Conservation (phyloP, 2,797 vertebrate species). For the Sphaeramia orbicularis region DNA sequence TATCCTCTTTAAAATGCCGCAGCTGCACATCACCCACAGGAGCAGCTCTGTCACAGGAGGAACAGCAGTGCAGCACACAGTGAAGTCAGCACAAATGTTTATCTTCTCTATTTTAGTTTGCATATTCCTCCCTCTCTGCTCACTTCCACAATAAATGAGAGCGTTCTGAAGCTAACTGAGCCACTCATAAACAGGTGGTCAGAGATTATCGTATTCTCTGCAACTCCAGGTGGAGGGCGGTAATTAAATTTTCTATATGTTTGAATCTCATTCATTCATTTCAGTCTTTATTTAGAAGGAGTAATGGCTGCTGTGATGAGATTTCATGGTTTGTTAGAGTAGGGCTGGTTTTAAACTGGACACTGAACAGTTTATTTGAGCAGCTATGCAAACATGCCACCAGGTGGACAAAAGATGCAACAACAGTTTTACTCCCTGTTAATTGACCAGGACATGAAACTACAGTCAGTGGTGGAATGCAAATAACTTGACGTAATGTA, state of each 20-base stretch:
- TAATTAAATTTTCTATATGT: not conserved
- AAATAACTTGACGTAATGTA: too few relatives aligned
- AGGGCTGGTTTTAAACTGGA: conserved; percentile 2
- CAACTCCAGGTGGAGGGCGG: not conserved
- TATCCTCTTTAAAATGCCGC: conserved; percentile 63
- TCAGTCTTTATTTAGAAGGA: not conserved
- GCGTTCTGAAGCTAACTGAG: conserved; percentile 4
- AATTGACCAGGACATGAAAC: not conserved
- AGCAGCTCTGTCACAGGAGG: conserved; percentile 49
- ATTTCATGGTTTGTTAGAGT: not conserved
- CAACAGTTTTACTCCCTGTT: conserved; percentile 28
- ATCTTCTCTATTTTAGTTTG: conserved; percentile 26
- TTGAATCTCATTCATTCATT: too few relatives aligned
- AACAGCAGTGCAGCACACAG: conserved; percentile 16
- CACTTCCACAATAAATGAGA: not conserved
- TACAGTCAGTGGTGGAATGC: conserved; percentile 7
- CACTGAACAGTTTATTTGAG: not conserved
- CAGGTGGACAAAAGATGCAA: conserved; percentile 60
- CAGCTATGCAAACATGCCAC: conserved; percentile 49
- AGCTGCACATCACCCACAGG: conserved; percentile 62
- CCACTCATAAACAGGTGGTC: not conserved
- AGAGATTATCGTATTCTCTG: conserved; percentile 2
- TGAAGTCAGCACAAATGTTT: conserved; percentile 65
- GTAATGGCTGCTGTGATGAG: not conserved
- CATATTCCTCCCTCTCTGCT: conserved; percentile 1